Base-by-base conservation (phyloP, 2,113 vertebrate genomes). In the Microcebus ravelobensis region DNA sequence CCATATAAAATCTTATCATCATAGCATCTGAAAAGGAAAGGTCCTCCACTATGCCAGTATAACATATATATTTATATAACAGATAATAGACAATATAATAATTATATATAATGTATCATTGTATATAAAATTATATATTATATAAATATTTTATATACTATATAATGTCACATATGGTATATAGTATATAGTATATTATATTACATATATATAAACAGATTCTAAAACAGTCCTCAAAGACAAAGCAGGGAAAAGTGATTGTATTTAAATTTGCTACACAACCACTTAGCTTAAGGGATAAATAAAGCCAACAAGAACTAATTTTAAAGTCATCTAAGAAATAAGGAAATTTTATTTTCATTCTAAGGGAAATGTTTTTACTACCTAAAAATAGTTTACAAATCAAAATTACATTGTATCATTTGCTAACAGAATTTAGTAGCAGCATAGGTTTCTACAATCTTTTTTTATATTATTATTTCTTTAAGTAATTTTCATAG, bases 401-500 rank as follows among this genome's bases (percentile, higher is more conserved):
- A 68, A 71, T 55, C 57, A 61, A 91, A 90, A 15, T 90, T 80
- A n/a, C 23, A 14, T 80, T 87, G 36, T 61, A 7, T 87, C 27
- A 55, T 73, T 82, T 91, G 31, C 14, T 90, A 52, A 48, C 8
- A 88, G 34, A 92, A 17, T 76, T 81, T 34, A 48, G 8, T 21
- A 15, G 36, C 65, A 36, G 11, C 5, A 50, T 21, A 34, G 7
- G 39, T 48, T 95, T 81, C 52, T 55, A n/a, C 42, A 63, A 25
- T 70, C 45, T 83, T 34, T 45, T 71, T 4, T 3, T 77, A 55
- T 48, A 82, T 20, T 90, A 73, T 20, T 90, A 73, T 20, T 91
- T 71, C 29, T 65, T 67, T 91, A 80, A 92, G 29, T 48, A 90
- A 84, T 95, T 95, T 89, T 55, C 29, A n/a, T 65, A 86, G 68